Evolutionary conservation across 2,888 invertebrate species (phyloP).

Genomic region (Acanthococcus lagerstroemiae): DNA sequence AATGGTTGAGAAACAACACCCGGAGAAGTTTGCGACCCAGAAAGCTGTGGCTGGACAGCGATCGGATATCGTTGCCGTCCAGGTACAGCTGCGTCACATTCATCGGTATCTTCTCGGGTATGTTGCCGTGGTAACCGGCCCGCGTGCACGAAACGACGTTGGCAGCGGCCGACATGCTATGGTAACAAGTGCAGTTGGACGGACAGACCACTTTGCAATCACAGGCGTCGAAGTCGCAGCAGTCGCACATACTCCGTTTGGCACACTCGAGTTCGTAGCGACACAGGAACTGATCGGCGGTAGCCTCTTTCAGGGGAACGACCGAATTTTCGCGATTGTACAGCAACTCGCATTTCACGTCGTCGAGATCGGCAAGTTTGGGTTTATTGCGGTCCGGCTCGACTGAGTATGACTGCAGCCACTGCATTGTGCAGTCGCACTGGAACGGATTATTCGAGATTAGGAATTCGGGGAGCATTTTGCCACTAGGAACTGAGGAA

Average conservation of each 20-base stretch:
- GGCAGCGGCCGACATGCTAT: constrained; percentile 75
- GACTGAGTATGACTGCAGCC: constrained; percentile 69
- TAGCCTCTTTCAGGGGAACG: constrained; percentile 60
- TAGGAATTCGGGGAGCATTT: constrained; percentile 67
- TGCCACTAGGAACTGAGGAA: constrained; percentile 61
- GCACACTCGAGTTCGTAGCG: constrained; percentile 77
- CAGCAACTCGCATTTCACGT: constrained; percentile 68
- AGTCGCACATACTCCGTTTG: constrained; percentile 61
- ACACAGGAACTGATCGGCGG: constrained; percentile 72
- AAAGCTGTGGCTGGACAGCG: constrained; percentile 70
- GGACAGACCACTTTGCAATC: constrained; percentile 90
- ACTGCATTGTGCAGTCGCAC: constrained; percentile 85
- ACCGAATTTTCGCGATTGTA: constrained; percentile 65
- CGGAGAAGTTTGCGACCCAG: constrained; percentile 71
- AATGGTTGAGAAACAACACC: constrained; percentile 64
- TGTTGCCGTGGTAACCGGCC: constrained; percentile 55
- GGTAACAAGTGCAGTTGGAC: constrained; percentile 75
- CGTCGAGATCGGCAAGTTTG: constrained; percentile 68
- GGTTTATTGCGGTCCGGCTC: constrained; percentile 67
- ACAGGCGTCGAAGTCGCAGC: constrained; percentile 84
- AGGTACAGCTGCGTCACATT: constrained; percentile 79
- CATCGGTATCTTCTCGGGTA: constrained; percentile 79
- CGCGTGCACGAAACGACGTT: constrained; percentile 75
- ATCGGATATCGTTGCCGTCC: constrained; percentile 69
- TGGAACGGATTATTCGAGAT: constrained; percentile 76